phyloP scores from a whole-genome alignment of 2,888 invertebrate genomes.

The Diploptera punctata region DNA sequence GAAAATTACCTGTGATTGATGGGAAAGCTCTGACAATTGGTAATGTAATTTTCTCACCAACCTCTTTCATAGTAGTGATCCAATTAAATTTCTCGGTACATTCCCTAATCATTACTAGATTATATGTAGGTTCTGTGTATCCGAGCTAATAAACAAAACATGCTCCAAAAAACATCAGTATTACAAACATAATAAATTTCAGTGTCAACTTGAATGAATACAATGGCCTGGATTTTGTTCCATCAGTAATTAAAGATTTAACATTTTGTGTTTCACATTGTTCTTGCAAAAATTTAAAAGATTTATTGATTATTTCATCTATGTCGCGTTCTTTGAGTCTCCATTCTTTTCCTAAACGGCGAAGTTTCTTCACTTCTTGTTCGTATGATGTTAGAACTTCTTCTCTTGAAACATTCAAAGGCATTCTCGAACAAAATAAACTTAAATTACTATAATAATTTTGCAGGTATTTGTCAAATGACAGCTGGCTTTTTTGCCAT shows the following conservation, averaged over 20 bases:
- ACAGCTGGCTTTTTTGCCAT: slow-evolving; percentile 1
- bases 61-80: slow-evolving; percentile 64
- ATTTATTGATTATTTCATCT: slow-evolving; percentile 63
- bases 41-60: slow-evolving; percentile 72
- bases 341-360: slow-evolving; percentile 62
- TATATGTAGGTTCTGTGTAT: slow-evolving; percentile 67
- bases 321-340: slow-evolving; percentile 69
- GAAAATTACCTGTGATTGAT: slow-evolving; percentile 68
- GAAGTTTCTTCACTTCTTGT: slow-evolving; percentile 64
- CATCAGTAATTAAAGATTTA: background rate
- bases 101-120: slow-evolving; percentile 67
- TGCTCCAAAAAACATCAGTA: slow-evolving; percentile 51
- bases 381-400: slow-evolving; percentile 53
- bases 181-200: slow-evolving; percentile 41
- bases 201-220: background rate
- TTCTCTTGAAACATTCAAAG: slow-evolving; percentile 28
- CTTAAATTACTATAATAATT: too few species aligned
- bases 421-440: slow-evolving; percentile 21
- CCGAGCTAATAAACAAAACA: slow-evolving; percentile 58
- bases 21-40: slow-evolving; percentile 80
- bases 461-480: background rate
- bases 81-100: slow-evolving; percentile 84
- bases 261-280: slow-evolving; percentile 44
- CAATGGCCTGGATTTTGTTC: background rate
- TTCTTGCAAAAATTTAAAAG: slow-evolving; percentile 56